Evolutionary conservation across 2,888 invertebrate species (phyloP), one percentile per base, ranked within the genome.

Genomic region (Hylaea fasciaria): DNA sequence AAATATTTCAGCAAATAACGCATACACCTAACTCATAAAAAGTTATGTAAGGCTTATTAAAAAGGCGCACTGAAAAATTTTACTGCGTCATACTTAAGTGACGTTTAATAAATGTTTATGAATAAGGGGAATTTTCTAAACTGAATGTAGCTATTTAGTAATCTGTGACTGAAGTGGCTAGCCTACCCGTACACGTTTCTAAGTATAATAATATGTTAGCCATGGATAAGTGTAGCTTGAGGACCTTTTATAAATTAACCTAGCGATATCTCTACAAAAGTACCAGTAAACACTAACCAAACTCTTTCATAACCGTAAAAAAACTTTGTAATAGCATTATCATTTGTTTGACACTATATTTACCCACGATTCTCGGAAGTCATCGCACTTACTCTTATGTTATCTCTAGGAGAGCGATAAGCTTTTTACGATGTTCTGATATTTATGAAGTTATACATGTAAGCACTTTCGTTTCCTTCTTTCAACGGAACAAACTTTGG

Each of bases 401-500:
- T 61, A 55, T 56, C 55, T 56, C 52, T 52, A 40, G 35, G 22
- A 29, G 17, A 60, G 43, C 51, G 61, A 56, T 61, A 61, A 56
- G 61, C 56, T 56, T 52, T 61, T 56, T 56, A 61, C 61, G 56
- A 56, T 43, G 51, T 56, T 44, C 47, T 37, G 47, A 52, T 56
- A 56, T 61, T 61, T 61, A 60, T 50, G 45, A 60, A 60, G 32
- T 54, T 54, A 46, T 43, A n/a, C n/a, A 46, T 45, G 45, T 37
- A 48, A 54, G 49, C 50, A 60, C 60, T 46, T 22, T 51, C 51
- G 51, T 51, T 56, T 54, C 41, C 55, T 47, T 61, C 55, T 56
- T 56, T 55, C 60, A 56, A 60, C 60, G 50, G 51, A 47, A 56
- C 55, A 55, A 61, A 61, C 55, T 61, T 61, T 13, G 51, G 13